Conservation (phyloP, 2,888 invertebrate species). For the Deilephila porcellus region DNA sequence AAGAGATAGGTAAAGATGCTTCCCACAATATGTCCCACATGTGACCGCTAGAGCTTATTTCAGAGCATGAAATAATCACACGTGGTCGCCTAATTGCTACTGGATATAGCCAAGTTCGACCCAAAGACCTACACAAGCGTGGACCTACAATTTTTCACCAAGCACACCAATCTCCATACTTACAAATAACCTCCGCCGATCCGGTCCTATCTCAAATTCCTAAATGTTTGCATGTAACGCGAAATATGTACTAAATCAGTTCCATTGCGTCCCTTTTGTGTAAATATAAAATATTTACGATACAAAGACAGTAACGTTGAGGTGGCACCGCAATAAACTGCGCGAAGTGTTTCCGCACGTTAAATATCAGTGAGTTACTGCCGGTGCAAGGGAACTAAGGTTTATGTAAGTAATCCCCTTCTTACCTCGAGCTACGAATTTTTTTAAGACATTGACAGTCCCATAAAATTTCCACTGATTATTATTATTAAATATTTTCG, state of each 20-base stretch:
- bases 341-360: conserved; percentile 34
- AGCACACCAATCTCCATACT: not conserved
- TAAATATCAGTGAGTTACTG: conserved; percentile 31
- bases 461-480: not conserved
- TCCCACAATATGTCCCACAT: too few species aligned
- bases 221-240: not conserved
- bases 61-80: too few species aligned
- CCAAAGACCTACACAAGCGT: too few species aligned
- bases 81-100: too few species aligned
- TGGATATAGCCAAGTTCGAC: too few species aligned
- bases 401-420: not conserved
- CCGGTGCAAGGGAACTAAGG: not conserved
- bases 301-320: conserved; percentile 9
- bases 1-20: too few species aligned
- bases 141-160: too few species aligned
- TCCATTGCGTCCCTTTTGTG: conserved; percentile 2
- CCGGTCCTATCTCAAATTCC: not conserved
- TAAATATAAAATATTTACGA: conserved; percentile 25
- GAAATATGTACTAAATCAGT: not conserved
- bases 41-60: too few species aligned
- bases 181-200: not conserved
- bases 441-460: not conserved
- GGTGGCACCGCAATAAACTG: conserved; percentile 32
- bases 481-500: too few species aligned
- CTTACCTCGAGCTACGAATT: not conserved